Conservation (phyloP, 2,797 vertebrate species). For the Rachycentron canadum region DNA sequence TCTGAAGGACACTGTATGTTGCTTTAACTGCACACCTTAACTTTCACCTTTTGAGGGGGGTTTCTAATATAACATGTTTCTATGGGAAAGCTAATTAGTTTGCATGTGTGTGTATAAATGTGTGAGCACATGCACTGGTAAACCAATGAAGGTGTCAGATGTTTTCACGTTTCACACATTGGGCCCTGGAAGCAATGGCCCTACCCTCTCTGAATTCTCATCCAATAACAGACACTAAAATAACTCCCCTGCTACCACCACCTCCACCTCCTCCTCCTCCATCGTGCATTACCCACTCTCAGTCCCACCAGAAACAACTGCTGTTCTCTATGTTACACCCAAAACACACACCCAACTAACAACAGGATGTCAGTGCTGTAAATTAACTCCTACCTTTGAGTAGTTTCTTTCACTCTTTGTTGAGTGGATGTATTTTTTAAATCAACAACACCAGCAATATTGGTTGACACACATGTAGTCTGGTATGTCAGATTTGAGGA, state of each 20-base stretch:
- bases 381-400: slow-evolving; percentile 65
- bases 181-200: slow-evolving; percentile 67
- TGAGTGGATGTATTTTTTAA: slow-evolving; percentile 51
- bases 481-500: slow-evolving; percentile 15
- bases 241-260: slow-evolving; percentile 32
- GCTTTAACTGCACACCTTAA: slow-evolving; percentile 71
- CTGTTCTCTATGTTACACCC: slow-evolving; percentile 67
- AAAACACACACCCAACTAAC: slow-evolving; percentile 71
- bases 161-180: slow-evolving; percentile 72
- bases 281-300: slow-evolving; percentile 59
- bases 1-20: slow-evolving; percentile 60
- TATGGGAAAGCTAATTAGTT: slow-evolving; percentile 50
- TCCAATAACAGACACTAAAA: slow-evolving; percentile 69
- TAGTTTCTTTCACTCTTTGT: slow-evolving; percentile 53
- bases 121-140: slow-evolving; percentile 16
- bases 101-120: not conserved
- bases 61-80: slow-evolving; percentile 43
- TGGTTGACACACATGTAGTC: not conserved
- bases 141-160: slow-evolving; percentile 54
- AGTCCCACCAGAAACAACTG: slow-evolving; percentile 70
- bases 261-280: slow-evolving; percentile 43
- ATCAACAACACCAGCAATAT: slow-evolving; percentile 23
- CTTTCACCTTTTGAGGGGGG: slow-evolving; percentile 60
- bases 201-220: slow-evolving; percentile 70
- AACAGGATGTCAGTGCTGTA: slow-evolving; percentile 74